Conservation (phyloP, 2,113 vertebrate species). For the Guaruba guarouba region DNA sequence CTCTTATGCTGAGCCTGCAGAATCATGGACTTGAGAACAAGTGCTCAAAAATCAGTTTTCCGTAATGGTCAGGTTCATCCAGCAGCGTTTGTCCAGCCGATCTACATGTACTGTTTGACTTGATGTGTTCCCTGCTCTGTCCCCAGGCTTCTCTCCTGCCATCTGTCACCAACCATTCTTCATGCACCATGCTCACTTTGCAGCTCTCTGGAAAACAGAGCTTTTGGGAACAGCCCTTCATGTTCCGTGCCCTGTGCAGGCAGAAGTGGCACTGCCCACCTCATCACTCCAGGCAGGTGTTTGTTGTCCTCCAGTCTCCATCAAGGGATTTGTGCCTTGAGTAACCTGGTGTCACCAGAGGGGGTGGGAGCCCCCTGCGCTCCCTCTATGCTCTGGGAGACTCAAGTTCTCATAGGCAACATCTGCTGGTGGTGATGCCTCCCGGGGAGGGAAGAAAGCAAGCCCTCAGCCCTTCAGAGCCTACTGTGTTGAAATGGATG, state of each 20-base stretch:
- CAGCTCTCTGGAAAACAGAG: neutral
- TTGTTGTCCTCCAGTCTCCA: rapidly evolving
- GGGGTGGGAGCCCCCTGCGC: neutral
- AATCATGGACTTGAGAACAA: neutral
- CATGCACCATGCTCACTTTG: neutral
- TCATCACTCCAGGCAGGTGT: rapidly evolving
- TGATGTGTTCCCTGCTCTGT: rapidly evolving
- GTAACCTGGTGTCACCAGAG: rapidly evolving
- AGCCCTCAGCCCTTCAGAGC: neutral
- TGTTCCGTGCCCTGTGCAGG: rapidly evolving
- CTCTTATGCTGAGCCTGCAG: neutral
- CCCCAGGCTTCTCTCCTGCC: neutral
- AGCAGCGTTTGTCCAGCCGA: neutral
- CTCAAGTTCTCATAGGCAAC: rapidly evolving
- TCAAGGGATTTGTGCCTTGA: neutral
- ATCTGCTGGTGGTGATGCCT: neutral
- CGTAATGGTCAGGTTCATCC: neutral
- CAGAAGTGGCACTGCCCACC: neutral
- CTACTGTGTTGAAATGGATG: rapidly evolving
- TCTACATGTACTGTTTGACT: rapidly evolving
- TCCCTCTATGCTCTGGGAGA: neutral
- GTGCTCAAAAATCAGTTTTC: neutral
- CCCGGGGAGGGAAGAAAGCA: neutral
- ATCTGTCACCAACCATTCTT: too few relatives aligned
- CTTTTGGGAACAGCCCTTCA: neutral